phyloP scores from a whole-genome alignment of 2,113 vertebrate genomes.

The Clarias batrachus region DNA sequence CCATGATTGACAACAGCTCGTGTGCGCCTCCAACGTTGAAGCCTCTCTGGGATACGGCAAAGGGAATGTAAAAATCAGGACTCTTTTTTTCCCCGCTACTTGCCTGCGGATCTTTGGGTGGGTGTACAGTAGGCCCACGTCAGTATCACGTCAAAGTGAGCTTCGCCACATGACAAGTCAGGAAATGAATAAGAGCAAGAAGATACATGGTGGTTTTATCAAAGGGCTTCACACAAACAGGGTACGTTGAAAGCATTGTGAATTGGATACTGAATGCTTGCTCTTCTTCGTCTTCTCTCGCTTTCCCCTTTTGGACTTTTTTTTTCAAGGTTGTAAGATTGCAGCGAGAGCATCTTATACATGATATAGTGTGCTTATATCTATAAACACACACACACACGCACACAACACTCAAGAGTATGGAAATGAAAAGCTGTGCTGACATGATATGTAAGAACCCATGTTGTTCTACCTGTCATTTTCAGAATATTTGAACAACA shows the following conservation, averaged over 20 bases:
- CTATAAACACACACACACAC: neutral
- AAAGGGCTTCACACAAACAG: conserved; percentile 42
- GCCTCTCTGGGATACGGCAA: conserved; percentile 1
- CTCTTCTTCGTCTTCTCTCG: neutral
- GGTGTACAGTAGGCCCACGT: conserved; percentile 36
- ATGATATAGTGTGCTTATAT: conserved; percentile 38
- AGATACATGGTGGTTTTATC: conserved; percentile 53
- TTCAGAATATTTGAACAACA: conserved; percentile 23
- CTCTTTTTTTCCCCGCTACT: conserved; percentile 15
- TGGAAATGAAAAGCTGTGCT: conserved; percentile 27
- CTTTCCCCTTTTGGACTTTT: neutral
- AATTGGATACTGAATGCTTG: conserved; percentile 32
- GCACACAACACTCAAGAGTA: conserved; percentile 6
- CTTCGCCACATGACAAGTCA: conserved; percentile 46
- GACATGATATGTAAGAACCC: conserved; percentile 15
- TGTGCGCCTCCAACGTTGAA: neutral
- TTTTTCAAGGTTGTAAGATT: conserved; percentile 29
- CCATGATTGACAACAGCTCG: conserved; percentile 8
- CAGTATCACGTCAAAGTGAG: conserved; percentile 45
- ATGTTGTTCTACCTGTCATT: neutral
- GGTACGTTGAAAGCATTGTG: conserved; percentile 41
- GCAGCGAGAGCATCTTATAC: conserved; percentile 35
- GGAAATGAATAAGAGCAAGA: conserved; percentile 49
- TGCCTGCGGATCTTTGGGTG: conserved; percentile 35
- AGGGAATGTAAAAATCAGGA: conserved; percentile 4